Evolutionary conservation across 2,113 vertebrate genomes (phyloP), one percentile per base, ranked within the genome.

Genomic region (Tiliqua scincoides): DNA sequence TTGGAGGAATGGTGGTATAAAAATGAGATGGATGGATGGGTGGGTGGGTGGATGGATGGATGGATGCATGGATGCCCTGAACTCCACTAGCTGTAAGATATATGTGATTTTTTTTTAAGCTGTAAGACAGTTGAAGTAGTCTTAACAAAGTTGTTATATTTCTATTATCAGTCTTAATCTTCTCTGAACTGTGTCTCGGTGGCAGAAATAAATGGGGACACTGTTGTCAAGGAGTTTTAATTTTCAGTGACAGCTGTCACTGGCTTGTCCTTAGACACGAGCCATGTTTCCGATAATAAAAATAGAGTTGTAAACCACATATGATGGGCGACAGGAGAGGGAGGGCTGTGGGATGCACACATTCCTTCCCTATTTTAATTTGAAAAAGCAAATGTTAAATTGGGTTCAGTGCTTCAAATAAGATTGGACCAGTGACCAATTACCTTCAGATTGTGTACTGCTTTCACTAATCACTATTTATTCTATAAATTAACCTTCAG

Each of bases 341-440:
- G 86, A 62, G 18, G 73, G 62, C 21, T 67, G 78, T 25, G 88
- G 35, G 87, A 63, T 94, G 48, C 52, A 71, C 43, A 59, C 2
- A 30, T 0, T 68, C 82, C 70, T 94, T 89, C 15, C 68, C 89
- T n/a, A 94, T 93, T 94, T 95, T 92, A 94, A 93, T 95, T 95
- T 95, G 85, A 96, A 97, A 79, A 93, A 82, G 14, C 72, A 89
- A 96, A 95, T 90, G 80, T 83, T 85, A 91, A 95, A 95, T 95
- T 93, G 87, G 63, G 92, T 95, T 95, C 93, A 82, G 91, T 93
- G 79, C 82, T 93, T 95, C 89, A 95, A 91, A 96, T 94, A 93
- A 89, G 70, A 91, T 71, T 82, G 94, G 92, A 96, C 95, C 80
- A 95, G 94, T 95, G 91, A 93, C 91, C 75, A 95, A 94, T 97